Percentiles rank a stretch among this genome's conserved stretches.
These are phyloP conservation scores for Gila orcuttii DNA, from an alignment of 2,113 vertebrate species.

Conservation along the genomic window DNA sequence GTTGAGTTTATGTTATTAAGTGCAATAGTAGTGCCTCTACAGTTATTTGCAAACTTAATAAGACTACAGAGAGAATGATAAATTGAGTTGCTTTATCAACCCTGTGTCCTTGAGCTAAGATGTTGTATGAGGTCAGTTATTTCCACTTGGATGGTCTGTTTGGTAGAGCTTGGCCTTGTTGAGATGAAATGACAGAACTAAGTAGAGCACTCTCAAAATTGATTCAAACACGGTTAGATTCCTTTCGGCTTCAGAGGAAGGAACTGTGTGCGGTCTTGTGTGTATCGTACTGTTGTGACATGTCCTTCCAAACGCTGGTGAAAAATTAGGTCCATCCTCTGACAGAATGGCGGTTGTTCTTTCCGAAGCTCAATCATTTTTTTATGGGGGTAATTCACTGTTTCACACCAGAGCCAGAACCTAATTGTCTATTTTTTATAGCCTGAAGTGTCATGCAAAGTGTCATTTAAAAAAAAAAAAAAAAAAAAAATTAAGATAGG, in stretches of 20 bases:
- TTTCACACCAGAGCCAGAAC: background rate
- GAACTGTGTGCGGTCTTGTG: constrained; percentile 16
- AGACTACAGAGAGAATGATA: background rate
- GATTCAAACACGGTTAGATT: constrained; percentile 27
- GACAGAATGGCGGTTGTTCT: background rate
- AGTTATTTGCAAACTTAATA: background rate
- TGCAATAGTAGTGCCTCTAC: background rate
- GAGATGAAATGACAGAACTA: constrained; percentile 36
- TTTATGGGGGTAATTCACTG: background rate
- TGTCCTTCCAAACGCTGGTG: constrained; percentile 14
- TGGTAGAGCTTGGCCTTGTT: background rate
- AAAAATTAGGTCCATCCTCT: constrained; percentile 1
- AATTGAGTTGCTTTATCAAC: background rate
- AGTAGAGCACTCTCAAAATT: constrained; percentile 31
- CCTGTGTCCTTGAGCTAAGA: background rate
- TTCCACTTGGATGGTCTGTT: constrained; percentile 18
- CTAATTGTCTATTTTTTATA: background rate
- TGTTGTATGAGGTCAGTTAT: constrained; percentile 9
- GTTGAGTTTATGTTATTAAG: background rate
- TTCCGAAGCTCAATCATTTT: background rate
- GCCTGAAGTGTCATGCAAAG: background rate
- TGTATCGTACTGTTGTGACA: constrained; percentile 49
- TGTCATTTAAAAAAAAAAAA: no score
- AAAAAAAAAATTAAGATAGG: no score
- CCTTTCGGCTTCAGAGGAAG: constrained; percentile 9